A percentile compares a stretch with the other conserved stretches of the same genome.
These are phyloP conservation scores for Acanthis flammea DNA, from an alignment of 2,797 vertebrate species.

Conservation along the genomic window DNA sequence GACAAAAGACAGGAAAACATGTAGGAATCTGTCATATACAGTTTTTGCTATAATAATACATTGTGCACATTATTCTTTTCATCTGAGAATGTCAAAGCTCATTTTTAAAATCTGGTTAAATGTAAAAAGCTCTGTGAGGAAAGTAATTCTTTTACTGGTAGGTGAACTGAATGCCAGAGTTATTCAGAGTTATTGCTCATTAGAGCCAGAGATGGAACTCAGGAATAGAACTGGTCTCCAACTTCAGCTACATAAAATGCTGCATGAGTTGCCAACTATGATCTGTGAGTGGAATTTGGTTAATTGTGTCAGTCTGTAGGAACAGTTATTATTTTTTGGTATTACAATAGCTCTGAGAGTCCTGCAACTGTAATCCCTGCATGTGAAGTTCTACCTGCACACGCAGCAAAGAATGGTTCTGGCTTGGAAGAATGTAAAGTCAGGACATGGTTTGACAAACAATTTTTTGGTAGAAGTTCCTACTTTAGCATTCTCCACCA, in stretches of 20 bases:
- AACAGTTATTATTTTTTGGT: neutral
- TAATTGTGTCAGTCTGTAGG: constrained; percentile 45
- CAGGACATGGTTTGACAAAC: neutral
- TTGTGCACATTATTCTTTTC: neutral
- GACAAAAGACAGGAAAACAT: constrained; percentile 13
- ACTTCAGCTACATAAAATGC: constrained; percentile 19
- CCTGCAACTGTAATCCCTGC: neutral
- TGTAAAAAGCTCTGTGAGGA: neutral
- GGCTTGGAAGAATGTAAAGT: neutral
- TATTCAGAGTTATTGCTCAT: neutral
- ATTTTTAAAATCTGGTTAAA: neutral
- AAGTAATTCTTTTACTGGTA: constrained; percentile 13
- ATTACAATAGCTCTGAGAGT: neutral
- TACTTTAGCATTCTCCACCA: neutral
- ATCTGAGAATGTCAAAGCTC: constrained; percentile 36
- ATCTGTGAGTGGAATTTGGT: constrained; percentile 43
- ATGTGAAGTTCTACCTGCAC: neutral
- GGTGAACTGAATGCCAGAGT: constrained; percentile 2
- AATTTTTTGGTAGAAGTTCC: neutral
- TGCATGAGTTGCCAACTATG: neutral
- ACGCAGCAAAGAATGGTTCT: neutral
- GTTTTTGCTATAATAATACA: neutral
- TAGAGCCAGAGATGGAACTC: neutral
- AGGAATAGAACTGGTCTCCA: neutral
- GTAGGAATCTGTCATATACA: neutral